Evolutionary conservation across 2,888 invertebrate species (phyloP), one percentile per base, ranked within the genome.

Genomic region (Caenorhabditis sp.): DNA sequence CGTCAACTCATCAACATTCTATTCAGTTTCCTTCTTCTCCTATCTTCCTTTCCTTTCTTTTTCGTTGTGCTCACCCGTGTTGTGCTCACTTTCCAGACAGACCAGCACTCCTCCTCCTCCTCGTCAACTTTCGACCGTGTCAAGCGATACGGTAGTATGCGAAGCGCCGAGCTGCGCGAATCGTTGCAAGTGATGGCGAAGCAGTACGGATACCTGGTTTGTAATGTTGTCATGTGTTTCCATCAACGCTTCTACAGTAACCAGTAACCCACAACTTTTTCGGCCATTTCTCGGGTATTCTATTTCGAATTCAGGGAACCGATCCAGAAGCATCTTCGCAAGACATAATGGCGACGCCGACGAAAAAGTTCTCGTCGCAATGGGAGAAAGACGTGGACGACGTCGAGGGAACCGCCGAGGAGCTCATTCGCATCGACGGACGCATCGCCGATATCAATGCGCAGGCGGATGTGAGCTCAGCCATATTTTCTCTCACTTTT

Each of bases 131-230:
- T 85, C 35, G 84, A 85, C 45, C 78, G 86, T 15, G 81, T 86
- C 27, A 85, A 83, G 39, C 62, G 87, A 43, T 87, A 80, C 59
- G 87, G 87, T 17, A 84, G 84, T 48, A 86, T 87, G 87, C 68
- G 87, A 46, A 77, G 85, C 17, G 81, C 84, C 17, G 87, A 87
- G 46, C 75, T 87, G 30, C 78, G 80, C 30, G 87, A 85, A 41
- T 80, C 81, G n/a, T 56, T 86, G n/a, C 71, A 81, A n/a, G 53
- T 77, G 30, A 76, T 84, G 59, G 80, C 83, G 8, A 73, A 74
- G 52, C 70, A 79, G 41, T 83, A 81, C 63, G 80, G 78, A 59
- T 77, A 77, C 46, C 30, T 52, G 76, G 76, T 76, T 59, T 68
- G 68, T 75, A 52, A 63, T 45, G 65, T 74, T 59, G 73, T 74